Percentiles rank a stretch among this genome's conserved stretches.
phyloP scores from a whole-genome alignment of 2,888 invertebrate genomes.

The Conistra vaccinii region DNA sequence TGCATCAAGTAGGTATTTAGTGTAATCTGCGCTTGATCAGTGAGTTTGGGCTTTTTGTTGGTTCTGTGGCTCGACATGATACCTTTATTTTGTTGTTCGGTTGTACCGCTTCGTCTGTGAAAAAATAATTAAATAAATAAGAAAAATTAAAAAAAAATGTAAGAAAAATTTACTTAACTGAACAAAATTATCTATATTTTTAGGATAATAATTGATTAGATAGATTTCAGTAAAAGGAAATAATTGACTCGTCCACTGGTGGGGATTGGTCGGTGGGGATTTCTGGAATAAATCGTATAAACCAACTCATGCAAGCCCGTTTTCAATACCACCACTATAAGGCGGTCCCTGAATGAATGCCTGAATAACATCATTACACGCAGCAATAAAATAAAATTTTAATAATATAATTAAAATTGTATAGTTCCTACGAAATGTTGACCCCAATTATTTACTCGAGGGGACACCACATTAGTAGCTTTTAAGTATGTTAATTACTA shows the following conservation, averaged over 20 bases:
- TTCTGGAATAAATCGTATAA: too few relatives aligned
- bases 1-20: slow-evolving; percentile 19
- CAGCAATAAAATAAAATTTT: not conserved
- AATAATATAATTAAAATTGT: too few relatives aligned
- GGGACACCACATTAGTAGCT: not conserved
- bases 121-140: not conserved
- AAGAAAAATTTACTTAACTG: not conserved
- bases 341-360: not conserved
- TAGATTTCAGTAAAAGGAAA: not conserved
- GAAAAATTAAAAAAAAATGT: too few relatives aligned
- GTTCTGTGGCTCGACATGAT: not conserved
- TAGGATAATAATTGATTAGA: not conserved
- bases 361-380: not conserved
- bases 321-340: too few relatives aligned
- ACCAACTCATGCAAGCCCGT: not conserved
- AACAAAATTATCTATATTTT: not conserved
- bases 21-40: slow-evolving; percentile 30
- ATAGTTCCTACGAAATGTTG: not conserved
- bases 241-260: too few relatives aligned
- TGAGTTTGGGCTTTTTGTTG: not conserved
- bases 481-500: not conserved
- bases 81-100: not conserved
- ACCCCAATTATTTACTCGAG: not conserved
- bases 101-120: not conserved
- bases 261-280: too few relatives aligned